Conservation (phyloP, 2,888 invertebrate species). For the Altica lythri region DNA sequence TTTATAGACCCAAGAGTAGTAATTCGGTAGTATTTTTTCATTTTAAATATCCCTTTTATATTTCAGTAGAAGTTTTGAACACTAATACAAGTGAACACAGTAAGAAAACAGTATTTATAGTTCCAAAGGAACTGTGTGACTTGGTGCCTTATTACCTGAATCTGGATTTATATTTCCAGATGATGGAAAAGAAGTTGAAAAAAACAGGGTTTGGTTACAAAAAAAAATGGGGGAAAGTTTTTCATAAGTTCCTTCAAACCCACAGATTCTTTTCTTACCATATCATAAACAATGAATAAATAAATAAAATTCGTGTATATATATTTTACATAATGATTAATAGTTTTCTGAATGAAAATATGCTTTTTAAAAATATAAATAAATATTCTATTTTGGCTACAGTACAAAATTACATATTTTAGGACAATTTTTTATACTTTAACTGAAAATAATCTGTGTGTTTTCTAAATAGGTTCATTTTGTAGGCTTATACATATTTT, state of each 20-base stretch:
- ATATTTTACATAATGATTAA: background rate
- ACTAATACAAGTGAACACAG: conserved; percentile 40
- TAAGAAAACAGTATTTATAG: conserved; percentile 44
- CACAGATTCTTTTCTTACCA: conserved; percentile 22
- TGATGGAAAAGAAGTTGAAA: conserved; percentile 36
- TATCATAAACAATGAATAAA: background rate
- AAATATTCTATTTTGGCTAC: too few relatives aligned
- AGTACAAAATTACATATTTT: too few relatives aligned
- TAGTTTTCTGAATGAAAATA: conserved; percentile 7
- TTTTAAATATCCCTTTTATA: conserved; percentile 31
- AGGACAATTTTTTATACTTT: background rate
- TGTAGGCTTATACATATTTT: conserved; percentile 11
- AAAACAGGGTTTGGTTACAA: conserved; percentile 38
- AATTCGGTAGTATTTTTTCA: conserved; percentile 29
- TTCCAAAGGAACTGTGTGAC: conserved; percentile 50
- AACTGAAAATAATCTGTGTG: conserved; percentile 6
- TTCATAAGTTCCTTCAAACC: conserved; percentile 31
- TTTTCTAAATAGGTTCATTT: conserved; percentile 1
- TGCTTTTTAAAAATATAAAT: too few relatives aligned
- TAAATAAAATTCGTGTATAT: background rate
- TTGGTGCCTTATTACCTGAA: conserved; percentile 45
- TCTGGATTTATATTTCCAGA: conserved; percentile 42
- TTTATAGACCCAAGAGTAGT: too few relatives aligned
- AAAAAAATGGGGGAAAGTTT: conserved; percentile 20
- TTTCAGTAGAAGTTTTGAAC: conserved; percentile 39